Evolutionary conservation across 2,113 vertebrate species (phyloP).

Genomic region (Leptobrachium ailaonicum): DNA sequence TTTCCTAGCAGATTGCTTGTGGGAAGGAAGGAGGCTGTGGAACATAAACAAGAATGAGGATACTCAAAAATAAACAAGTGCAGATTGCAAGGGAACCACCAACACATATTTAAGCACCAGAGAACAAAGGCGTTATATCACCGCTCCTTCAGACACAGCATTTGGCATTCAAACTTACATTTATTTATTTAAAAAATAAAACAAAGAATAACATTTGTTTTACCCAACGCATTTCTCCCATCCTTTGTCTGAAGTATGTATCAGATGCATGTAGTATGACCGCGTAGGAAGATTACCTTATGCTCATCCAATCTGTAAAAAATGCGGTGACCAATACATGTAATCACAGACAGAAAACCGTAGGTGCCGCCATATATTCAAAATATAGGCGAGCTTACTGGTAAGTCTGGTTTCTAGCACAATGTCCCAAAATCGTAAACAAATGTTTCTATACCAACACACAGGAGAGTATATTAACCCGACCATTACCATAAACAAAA

Average conservation of each 20-base stretch:
- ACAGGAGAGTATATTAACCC: no score
- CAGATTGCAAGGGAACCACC: constrained; percentile 47
- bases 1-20: constrained; percentile 27
- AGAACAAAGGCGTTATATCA: constrained; percentile 46
- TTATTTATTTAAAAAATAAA: neutral
- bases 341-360: no score
- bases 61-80: constrained; percentile 44
- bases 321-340: no score
- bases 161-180: constrained; percentile 11
- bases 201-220: neutral
- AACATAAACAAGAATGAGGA: constrained; percentile 44
- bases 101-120: constrained; percentile 35
- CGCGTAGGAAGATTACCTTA: neutral
- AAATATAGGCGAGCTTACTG: no score
- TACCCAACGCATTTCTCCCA: neutral
- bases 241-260: neutral
- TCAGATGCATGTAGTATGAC: neutral
- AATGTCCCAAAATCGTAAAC: no score
- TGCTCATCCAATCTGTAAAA: no score
- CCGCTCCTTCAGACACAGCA: constrained; percentile 36
- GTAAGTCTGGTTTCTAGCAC: no score
- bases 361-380: no score
- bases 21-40: constrained; percentile 26
- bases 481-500: no score
- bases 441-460: no score